A percentile compares a stretch with the other conserved stretches of the same genome.
These are phyloP conservation scores for Conchocele bisecta DNA, from an alignment of 2,888 invertebrate species.

Conservation along the genomic window DNA sequence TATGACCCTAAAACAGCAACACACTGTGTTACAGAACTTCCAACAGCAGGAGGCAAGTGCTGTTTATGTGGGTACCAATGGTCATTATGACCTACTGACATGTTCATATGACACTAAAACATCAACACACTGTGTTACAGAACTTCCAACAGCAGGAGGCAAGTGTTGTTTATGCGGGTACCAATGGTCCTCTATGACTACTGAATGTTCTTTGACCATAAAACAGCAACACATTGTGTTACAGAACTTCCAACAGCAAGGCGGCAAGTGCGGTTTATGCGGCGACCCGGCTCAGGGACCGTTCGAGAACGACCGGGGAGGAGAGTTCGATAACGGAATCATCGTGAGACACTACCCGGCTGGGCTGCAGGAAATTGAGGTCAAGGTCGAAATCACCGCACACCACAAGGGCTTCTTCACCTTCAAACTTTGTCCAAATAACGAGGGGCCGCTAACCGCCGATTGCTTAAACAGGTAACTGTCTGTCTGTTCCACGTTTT, in stretches of 20 bases:
- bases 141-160: too few relatives aligned
- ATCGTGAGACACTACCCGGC: slow-evolving; percentile 50
- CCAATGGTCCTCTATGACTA: too few relatives aligned
- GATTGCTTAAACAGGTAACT: slow-evolving; percentile 45
- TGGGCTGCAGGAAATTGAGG: slow-evolving; percentile 37
- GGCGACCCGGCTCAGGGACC: slow-evolving; percentile 51
- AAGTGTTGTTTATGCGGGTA: too few relatives aligned
- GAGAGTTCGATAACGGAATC: slow-evolving; percentile 46
- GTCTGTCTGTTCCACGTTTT: too few relatives aligned
- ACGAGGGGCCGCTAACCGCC: slow-evolving; percentile 33
- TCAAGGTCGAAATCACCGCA: slow-evolving; percentile 52
- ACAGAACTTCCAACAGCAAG: slow-evolving; percentile 41
- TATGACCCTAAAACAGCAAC: too few relatives aligned
- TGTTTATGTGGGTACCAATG: too few relatives aligned
- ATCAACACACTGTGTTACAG: too few relatives aligned
- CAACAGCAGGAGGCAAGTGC: too few relatives aligned
- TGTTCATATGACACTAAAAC: too few relatives aligned
- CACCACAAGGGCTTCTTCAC: slow-evolving; percentile 51
- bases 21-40: too few relatives aligned
- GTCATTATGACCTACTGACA: too few relatives aligned
- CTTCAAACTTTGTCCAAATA: slow-evolving; percentile 55
- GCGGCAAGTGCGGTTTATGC: slow-evolving; percentile 51
- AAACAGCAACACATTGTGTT: slow-evolving; percentile 1
- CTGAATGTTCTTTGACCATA: too few relatives aligned
- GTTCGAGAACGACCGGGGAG: slow-evolving; percentile 47